Base-by-base conservation (phyloP, 2,113 vertebrate species). In the Sceloporus tristichus region DNA sequence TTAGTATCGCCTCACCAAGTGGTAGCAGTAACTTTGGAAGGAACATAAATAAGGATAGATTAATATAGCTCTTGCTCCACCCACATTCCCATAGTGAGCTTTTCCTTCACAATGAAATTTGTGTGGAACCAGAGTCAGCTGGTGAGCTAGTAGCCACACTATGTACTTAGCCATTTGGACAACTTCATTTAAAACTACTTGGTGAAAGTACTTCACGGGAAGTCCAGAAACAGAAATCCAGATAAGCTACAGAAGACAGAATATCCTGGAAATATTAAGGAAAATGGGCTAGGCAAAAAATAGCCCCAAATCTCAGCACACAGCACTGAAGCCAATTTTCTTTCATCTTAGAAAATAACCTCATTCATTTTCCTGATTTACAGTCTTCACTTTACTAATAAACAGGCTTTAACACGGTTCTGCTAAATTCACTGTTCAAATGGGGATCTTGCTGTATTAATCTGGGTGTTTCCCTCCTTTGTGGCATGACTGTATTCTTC, bases 361-460 rank as follows among this genome's bases (percentile, higher is more conserved):
- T 54, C 77, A 86, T 77, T 87, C 88, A 62, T 82, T 88, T 93
- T 82, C 87, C 86, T 92, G 89, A 80, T 93, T 86, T 65, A 90
- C 7, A 87, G 92, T 19, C 62, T 77, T 90, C 90, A 0, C 4
- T 90, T 94, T 92, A 91, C 90, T 95, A 89, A 84, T 84, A 84
- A 87, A 85, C 91, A 90, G 84, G 19, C 54, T 90, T 94, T 95
- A 95, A 95, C 70, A 82, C 1, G 42, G 11, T 87, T 75, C 81
- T 89, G 40, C 84, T 91, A 83, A 82, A 19, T 93, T 87, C 83
- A 88, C 79, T 73, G 76, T 92, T 79, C 88, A 54, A 82, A 85
- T 88, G 77, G 62, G 78, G 94, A 86, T 84, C 93, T 94, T 96
- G 82, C 90, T 88, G 74, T 93, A 92, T 96, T 95, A 95, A 95